Percentiles rank a stretch among this genome's conserved stretches.
These are phyloP conservation scores for Lathronympha strigana DNA, from an alignment of 2,888 invertebrate genomes.

Conservation along the genomic window DNA sequence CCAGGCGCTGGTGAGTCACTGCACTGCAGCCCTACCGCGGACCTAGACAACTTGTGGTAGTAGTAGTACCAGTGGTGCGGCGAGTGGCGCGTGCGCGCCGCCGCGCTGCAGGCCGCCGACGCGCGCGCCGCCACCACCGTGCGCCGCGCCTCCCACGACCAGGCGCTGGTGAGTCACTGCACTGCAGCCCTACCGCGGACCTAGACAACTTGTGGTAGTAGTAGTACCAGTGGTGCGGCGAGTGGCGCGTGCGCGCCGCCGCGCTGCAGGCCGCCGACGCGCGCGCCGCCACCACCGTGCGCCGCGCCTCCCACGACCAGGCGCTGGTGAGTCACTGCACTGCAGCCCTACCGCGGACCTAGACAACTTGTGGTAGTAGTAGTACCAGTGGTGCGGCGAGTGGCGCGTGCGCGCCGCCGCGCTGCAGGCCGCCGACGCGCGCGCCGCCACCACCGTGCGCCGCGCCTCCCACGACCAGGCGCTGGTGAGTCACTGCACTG, in stretches of 20 bases:
- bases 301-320: not conserved
- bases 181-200: not conserved
- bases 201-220: no score
- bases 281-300: not conserved
- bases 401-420: not conserved
- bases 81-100: slow-evolving; percentile 90
- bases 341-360: no score
- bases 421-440: not conserved
- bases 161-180: slow-evolving; percentile 58
- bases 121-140: slow-evolving; percentile 59
- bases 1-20: no score
- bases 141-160: slow-evolving; percentile 66
- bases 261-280: not conserved
- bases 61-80: slow-evolving; percentile 96
- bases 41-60: no score
- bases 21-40: no score
- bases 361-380: no score
- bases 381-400: no score
- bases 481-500: no score
- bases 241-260: not conserved
- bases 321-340: not conserved
- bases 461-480: no score
- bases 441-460: not conserved
- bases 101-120: slow-evolving; percentile 85
- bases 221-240: no score